Conservation (phyloP, 2,888 invertebrate genomes). For the Candidula unifasciata region DNA sequence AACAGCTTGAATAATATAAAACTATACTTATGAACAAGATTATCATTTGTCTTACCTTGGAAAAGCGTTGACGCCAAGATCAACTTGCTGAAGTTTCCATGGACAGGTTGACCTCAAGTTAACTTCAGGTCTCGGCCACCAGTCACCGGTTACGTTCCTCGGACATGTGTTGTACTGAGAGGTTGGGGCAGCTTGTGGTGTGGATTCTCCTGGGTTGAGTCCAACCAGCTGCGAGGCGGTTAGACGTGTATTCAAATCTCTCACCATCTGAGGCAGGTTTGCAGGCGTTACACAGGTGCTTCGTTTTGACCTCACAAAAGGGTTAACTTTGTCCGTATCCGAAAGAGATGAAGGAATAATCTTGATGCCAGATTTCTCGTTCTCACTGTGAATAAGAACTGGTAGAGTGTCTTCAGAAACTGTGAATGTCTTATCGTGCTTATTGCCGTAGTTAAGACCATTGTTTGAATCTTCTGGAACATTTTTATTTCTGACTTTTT, state of each 20-base stretch:
- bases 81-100: slow-evolving; percentile 6
- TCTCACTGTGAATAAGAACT: neutral
- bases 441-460: neutral
- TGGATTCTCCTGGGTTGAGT: neutral
- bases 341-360: neutral
- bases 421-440: neutral
- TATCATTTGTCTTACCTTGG: slow-evolving; percentile 47
- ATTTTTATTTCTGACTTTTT: neutral
- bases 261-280: slow-evolving; percentile 7
- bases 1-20: neutral
- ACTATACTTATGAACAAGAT: too few species aligned
- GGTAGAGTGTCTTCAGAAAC: neutral
- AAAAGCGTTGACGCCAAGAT: slow-evolving; percentile 7
- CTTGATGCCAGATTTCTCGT: neutral
- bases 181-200: neutral
- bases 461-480: neutral
- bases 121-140: neutral
- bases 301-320: slow-evolving; percentile 42
- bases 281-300: slow-evolving; percentile 20
- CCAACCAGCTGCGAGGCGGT: slow-evolving; percentile 10
- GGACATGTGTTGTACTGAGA: slow-evolving; percentile 18
- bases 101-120: slow-evolving; percentile 35
- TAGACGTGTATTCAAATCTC: slow-evolving; percentile 24
- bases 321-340: neutral
- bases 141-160: neutral